Evolutionary conservation across 2,888 invertebrate species (phyloP), one percentile per base, ranked within the genome.

Genomic region (Cephus pulcher): DNA sequence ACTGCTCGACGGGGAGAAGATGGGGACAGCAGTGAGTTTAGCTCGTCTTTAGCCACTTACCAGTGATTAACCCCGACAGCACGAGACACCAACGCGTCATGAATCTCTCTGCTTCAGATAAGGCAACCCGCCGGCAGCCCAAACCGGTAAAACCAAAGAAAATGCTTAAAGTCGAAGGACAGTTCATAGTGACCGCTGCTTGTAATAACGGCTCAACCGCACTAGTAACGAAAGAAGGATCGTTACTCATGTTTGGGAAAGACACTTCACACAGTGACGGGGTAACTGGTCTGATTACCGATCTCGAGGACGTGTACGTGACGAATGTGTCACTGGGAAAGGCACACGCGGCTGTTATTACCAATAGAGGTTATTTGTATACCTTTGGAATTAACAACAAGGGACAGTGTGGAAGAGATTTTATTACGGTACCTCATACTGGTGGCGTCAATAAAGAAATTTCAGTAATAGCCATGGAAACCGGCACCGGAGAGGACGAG

Each of bases 351-450:
- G 96, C 97, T 0, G 97, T 95, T 0, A 93, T 99, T 15, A 97
- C 96, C 23, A 95, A 94, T 84, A 96, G 96, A 89, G 99, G 99
- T 0, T 95, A 96, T 85, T 95, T 99, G 4, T 98, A 96, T 90
- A 98, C 99, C 0, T 98, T 99, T 92, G 99, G 99, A 9, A 96
- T 99, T 81, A 99, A 99, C 92, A 99, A 99, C 91, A 98, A 98
- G 91, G 98, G 98, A 1, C 99, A 99, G 90, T 99, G 99, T 92
- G 99, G 99, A 6, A 93, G 98, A 82, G 97, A 97, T 86, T 97
- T 96, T 88, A 90, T 92, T n/a, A 90, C 92, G n/a, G 93, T 93
- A 82, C 92, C 93, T 30, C 87, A 89, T 80, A 86, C 92, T 30
- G 40, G 6, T 40, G 40, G 40, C 40, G 86, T 90, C 56, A 93